These are phyloP conservation scores for Diglossa brunneiventris DNA, from an alignment of 2,113 vertebrate species.

Conservation along the genomic window DNA sequence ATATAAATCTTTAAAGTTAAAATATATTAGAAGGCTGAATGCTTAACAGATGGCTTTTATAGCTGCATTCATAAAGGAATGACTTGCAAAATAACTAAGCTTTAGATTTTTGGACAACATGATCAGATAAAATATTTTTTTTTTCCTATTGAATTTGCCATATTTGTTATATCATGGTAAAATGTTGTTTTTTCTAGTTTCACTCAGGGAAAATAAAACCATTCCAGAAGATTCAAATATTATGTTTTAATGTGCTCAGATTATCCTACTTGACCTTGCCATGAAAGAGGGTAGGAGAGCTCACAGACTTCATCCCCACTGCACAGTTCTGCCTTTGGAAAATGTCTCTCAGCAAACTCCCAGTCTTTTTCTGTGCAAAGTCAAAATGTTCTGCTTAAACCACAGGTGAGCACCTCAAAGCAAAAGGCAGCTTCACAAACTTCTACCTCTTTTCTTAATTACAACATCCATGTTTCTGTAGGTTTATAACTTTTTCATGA, in stretches of 20 bases:
- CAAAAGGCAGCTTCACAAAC: neutral
- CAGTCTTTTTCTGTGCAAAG: neutral
- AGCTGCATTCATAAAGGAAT: neutral
- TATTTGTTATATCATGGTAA: neutral
- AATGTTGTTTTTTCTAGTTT: neutral
- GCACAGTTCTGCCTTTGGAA: neutral
- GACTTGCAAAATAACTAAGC: neutral
- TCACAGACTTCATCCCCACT: neutral
- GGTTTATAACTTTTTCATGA: neutral
- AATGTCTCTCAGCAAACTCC: neutral
- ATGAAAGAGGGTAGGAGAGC: neutral
- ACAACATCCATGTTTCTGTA: neutral
- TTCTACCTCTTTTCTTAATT: neutral
- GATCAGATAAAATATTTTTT: neutral
- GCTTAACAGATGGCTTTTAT: neutral
- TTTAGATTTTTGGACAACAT: neutral
- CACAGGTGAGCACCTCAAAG: neutral
- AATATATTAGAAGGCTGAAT: neutral
- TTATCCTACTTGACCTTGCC: neutral
- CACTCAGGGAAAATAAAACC: neutral
- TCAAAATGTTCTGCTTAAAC: neutral
- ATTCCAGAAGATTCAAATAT: neutral
- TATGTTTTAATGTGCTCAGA: neutral
- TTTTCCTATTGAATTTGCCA: neutral
- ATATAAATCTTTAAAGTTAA: neutral